Evolutionary conservation across 2,797 vertebrate species (phyloP).

Genomic region (Anguilla marmorata): DNA sequence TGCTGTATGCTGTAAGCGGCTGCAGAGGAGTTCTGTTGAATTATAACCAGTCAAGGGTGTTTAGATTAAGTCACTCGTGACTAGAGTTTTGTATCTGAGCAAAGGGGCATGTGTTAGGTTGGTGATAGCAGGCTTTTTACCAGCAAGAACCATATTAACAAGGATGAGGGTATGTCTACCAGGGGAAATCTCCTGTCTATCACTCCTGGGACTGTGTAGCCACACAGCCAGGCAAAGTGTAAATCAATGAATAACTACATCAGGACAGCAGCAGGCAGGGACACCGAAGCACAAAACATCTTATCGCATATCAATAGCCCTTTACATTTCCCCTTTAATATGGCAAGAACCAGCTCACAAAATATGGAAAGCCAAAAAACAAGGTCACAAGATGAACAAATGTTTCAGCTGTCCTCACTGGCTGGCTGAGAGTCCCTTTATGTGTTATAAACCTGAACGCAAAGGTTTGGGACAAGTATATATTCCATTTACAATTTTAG

Average conservation of each 20-base stretch:
- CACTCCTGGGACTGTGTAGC: not conserved
- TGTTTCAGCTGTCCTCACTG: not conserved
- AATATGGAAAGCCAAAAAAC: slow-evolving; percentile 19
- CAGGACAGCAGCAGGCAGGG: not conserved
- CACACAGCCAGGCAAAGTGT: slow-evolving; percentile 12
- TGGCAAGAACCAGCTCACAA: not conserved
- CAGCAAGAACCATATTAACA: not conserved
- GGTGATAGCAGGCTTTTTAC: not conserved
- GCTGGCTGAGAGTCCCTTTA: not conserved
- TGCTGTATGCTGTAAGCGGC: not conserved
- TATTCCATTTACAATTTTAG: slow-evolving; percentile 14
- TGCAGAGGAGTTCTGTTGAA: not conserved
- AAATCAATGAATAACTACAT: slow-evolving; percentile 12
- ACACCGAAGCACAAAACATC: slow-evolving; percentile 14
- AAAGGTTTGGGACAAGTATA: not conserved
- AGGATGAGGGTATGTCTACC: not conserved
- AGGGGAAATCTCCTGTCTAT: not conserved
- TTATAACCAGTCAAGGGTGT: not conserved
- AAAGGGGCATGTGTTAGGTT: not conserved
- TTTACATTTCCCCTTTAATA: slow-evolving; percentile 12
- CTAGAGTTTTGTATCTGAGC: not conserved
- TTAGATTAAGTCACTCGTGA: not conserved
- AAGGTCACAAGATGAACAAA: slow-evolving; percentile 9
- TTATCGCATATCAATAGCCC: slow-evolving; percentile 15
- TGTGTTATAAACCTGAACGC: not conserved